These are phyloP conservation scores for Neosilurus hyrtlii DNA, from an alignment of 2,797 vertebrate genomes.

Conservation along the genomic window DNA sequence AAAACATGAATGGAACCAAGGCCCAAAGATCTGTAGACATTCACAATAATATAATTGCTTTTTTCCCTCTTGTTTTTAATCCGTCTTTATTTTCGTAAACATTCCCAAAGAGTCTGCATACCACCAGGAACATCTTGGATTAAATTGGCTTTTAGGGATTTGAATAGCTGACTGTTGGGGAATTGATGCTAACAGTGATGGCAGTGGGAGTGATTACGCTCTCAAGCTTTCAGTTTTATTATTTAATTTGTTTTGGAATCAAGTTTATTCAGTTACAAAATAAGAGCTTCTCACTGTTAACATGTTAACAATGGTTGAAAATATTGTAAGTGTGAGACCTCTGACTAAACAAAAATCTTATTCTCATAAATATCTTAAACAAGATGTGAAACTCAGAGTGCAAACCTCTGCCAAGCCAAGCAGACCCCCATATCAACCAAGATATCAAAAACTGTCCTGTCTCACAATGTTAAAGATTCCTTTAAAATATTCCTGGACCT, in stretches of 20 bases:
- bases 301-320: background rate
- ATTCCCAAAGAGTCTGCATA: background rate
- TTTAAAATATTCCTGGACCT: too few relatives aligned
- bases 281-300: background rate
- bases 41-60: background rate
- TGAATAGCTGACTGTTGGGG: background rate
- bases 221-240: background rate
- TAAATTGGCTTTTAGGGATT: background rate
- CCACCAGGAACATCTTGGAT: background rate
- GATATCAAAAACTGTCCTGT: too few relatives aligned
- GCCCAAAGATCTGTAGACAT: background rate
- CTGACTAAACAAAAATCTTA: background rate
- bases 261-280: background rate
- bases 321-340: background rate
- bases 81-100: background rate
- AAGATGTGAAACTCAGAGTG: background rate
- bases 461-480: too few relatives aligned
- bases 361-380: background rate
- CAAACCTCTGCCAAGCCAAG: too few relatives aligned
- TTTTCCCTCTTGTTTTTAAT: background rate
- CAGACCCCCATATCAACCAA: too few relatives aligned
- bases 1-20: background rate
- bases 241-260: background rate
- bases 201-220: background rate
- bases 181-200: background rate